phyloP scores from a whole-genome alignment of 1,140 invertebrate species.

The Homalodisca vitripennis region DNA sequence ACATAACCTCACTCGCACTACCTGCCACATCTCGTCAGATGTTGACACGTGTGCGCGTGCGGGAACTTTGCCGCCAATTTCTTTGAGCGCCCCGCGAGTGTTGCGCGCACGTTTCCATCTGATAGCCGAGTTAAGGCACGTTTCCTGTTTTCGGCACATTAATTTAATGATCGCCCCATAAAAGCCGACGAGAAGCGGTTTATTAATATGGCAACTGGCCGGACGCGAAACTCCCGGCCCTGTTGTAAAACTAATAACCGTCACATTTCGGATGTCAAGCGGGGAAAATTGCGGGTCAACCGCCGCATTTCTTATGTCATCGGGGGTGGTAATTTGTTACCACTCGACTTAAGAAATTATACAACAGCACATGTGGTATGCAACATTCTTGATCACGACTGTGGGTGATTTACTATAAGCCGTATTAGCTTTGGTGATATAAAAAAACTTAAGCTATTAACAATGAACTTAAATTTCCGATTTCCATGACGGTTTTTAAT shows the following conservation, averaged over 20 bases:
- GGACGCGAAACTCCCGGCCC: constrained; percentile 6
- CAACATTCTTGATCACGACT: too few relatives aligned
- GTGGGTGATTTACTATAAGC: too few relatives aligned
- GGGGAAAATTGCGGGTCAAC: background rate
- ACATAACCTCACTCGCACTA: background rate
- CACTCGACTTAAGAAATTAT: too few relatives aligned
- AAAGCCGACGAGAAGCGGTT: constrained; percentile 7
- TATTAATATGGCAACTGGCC: background rate
- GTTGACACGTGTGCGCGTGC: background rate
- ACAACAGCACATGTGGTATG: too few relatives aligned
- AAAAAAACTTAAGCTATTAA: too few relatives aligned
- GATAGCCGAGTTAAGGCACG: background rate
- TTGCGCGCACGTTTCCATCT: background rate
- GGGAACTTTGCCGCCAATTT: constrained; percentile 7
- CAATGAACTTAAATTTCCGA: too few relatives aligned
- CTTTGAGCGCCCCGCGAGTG: background rate
- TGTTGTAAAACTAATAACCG: background rate
- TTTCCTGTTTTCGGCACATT: constrained; percentile 21
- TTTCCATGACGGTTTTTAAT: too few relatives aligned
- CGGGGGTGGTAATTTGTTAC: too few relatives aligned
- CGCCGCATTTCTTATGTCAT: too few relatives aligned
- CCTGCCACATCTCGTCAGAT: background rate
- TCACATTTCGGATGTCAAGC: background rate
- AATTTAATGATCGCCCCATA: constrained; percentile 19
- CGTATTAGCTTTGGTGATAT: too few relatives aligned